Percentiles rank a stretch among this genome's conserved stretches.
phyloP scores from a whole-genome alignment of 2,113 vertebrate genomes.

The Elgaria multicarinata region DNA sequence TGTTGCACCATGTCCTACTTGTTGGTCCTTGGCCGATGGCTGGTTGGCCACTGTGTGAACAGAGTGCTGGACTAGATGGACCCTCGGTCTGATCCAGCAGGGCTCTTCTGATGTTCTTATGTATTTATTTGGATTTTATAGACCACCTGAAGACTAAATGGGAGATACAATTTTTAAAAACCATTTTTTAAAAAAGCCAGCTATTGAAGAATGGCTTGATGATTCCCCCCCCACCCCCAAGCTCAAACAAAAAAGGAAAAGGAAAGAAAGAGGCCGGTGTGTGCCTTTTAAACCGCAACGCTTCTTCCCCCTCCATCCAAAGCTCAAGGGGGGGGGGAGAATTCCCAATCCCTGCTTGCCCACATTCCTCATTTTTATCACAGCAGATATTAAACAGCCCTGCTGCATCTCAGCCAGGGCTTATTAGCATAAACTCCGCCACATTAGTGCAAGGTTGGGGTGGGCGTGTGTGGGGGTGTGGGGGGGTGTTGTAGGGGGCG shows the following conservation, averaged over 20 bases:
- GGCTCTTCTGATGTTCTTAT: no score
- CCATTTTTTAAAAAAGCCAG: not conserved
- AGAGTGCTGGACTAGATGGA: no score
- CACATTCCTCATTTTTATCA: constrained; percentile 33
- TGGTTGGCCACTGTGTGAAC: no score
- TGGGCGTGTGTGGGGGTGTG: not conserved
- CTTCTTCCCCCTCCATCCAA: constrained; percentile 29
- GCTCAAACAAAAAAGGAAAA: not conserved
- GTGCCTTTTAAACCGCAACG: not conserved
- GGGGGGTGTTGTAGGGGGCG: not conserved
- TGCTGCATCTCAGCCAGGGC: constrained; percentile 27
- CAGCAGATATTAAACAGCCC: constrained; percentile 33
- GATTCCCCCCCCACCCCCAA: no score
- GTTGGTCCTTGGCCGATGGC: no score
- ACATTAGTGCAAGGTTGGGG: constrained; percentile 41
- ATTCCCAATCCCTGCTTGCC: constrained; percentile 18
- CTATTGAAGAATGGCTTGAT: not conserved
- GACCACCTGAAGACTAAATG: not conserved
- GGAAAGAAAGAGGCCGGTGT: not conserved
- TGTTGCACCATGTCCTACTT: no score
- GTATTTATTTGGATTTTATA: not conserved
- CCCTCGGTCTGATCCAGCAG: no score
- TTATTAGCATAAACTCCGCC: constrained; percentile 60
- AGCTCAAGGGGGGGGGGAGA: not conserved
- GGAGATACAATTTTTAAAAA: not conserved